Evolutionary conservation across 2,888 invertebrate genomes (phyloP), one percentile per base, ranked within the genome.

Genomic region (Hoplodrina blanda): DNA sequence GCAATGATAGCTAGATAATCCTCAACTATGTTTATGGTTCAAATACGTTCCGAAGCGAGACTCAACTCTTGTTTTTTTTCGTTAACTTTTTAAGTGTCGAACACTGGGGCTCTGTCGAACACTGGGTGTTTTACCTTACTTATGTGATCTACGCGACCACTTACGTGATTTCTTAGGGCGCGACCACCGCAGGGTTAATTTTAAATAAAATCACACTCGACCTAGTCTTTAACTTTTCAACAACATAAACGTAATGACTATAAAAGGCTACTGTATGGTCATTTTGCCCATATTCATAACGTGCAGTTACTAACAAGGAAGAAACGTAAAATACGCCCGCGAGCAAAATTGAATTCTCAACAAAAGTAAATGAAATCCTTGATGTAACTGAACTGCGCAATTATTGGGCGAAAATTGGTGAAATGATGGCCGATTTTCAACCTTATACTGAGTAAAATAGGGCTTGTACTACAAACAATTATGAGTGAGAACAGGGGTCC

Each of bases 261-360:
- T 41, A 62, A 52, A 67, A 20, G 8, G 57, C 78, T 82, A 30
- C 75, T 67, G 75, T 65, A 13, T 25, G 19, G 0, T 11, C 0
- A 30, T 78, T 62, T 64, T 59, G 19, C 6, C 10, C 56, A 46
- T 59, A 65, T 49, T 49, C 59, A 62, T 50, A 44, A 50, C 19
- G 44, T 64, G n/a, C 63, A 37, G 17, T 10, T n/a, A 50, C 52
- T 52, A 67, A 71, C 70, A 71, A 74, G 73, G 76, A 78, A 82
- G 69, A 6, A 37, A 33, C 3, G 44, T 20, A 62, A 84, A 83
- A 50, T 72, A 76, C 30, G 69, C 80, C 83, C 68, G 44, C 72
- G 41, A 80, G 85, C 69, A 19, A 82, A 76, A 77, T 80, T 59
- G 44, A 73, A 65, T 78, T 73, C 67, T 49, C 50, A 30, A 61